phyloP scores from a whole-genome alignment of 2,888 invertebrate species.

The Deladenus siricidicola region DNA sequence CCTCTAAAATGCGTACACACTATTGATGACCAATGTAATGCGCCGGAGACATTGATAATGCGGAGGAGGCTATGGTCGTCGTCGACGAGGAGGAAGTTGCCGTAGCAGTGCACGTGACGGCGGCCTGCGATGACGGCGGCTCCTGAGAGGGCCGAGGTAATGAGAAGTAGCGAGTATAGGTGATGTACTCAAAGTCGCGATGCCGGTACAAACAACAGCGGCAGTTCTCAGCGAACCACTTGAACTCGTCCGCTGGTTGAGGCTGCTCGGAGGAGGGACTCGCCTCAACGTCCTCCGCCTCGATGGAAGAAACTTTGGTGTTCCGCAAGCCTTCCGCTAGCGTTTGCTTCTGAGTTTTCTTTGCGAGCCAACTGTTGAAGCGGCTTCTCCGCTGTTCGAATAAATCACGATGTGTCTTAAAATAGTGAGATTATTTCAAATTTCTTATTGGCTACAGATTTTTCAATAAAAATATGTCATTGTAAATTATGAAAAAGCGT shows the following conservation, averaged over 20 bases:
- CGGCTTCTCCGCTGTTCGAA: not conserved
- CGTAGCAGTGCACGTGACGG: not conserved
- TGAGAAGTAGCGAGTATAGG: not conserved
- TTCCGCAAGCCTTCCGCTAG: too few species aligned
- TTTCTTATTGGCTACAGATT: too few species aligned
- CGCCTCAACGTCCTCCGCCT: not conserved
- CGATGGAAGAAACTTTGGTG: too few species aligned
- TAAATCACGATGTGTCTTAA: conserved; percentile 1
- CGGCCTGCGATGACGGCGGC: not conserved
- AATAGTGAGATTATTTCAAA: not conserved
- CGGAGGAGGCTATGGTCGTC: not conserved
- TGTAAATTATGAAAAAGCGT: too few species aligned
- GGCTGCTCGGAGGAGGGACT: too few species aligned
- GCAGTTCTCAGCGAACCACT: not conserved
- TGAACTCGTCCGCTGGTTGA: not conserved
- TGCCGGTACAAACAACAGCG: not conserved
- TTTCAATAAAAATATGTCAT: too few species aligned
- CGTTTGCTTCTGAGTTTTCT: not conserved
- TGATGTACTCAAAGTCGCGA: not conserved
- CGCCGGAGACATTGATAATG: not conserved
- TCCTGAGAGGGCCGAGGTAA: not conserved
- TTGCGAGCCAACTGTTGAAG: not conserved
- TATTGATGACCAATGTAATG: not conserved
- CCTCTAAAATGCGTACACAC: too few species aligned
- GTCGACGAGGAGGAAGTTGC: not conserved